These are phyloP conservation scores for Neotragus moschatus DNA, from an alignment of 2,113 vertebrate genomes.

Conservation along the genomic window DNA sequence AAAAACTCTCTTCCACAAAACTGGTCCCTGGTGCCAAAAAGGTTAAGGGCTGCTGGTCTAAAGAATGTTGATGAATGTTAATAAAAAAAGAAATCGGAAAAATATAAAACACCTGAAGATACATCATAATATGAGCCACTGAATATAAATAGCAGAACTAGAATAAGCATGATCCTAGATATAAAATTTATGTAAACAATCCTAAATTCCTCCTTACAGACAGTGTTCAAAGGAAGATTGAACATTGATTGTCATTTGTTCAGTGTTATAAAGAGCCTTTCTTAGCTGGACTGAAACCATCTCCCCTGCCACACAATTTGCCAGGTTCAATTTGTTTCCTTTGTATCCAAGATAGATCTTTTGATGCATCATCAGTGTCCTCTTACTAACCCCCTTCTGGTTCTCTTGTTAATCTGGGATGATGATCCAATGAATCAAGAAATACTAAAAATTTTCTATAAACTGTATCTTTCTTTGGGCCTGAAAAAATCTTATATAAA, in stretches of 20 bases:
- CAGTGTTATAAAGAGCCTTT: not conserved
- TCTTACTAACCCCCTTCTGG: not conserved
- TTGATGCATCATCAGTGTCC: not conserved
- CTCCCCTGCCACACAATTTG: not conserved
- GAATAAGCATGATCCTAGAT: not conserved
- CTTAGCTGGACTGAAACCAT: not conserved
- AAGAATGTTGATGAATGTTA: not conserved
- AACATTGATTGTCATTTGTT: not conserved
- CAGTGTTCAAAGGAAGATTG: not conserved
- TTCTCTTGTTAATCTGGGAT: not conserved
- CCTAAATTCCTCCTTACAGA: not conserved
- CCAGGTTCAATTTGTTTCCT: not conserved
- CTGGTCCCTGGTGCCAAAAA: not conserved
- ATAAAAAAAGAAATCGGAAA: not conserved
- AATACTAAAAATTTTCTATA: not conserved
- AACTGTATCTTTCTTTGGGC: not conserved
- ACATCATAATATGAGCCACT: not conserved
- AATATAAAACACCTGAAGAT: not conserved
- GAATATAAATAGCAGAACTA: not conserved
- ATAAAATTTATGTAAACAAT: not conserved
- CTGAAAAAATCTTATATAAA: not conserved
- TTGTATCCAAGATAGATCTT: not conserved
- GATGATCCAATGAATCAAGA: not conserved
- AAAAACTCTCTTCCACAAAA: not conserved
- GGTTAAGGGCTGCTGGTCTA: not conserved